Percentiles rank a stretch among this genome's conserved stretches.
Conservation (phyloP, 1,140 invertebrate genomes). For the Hormaphis cornu region DNA sequence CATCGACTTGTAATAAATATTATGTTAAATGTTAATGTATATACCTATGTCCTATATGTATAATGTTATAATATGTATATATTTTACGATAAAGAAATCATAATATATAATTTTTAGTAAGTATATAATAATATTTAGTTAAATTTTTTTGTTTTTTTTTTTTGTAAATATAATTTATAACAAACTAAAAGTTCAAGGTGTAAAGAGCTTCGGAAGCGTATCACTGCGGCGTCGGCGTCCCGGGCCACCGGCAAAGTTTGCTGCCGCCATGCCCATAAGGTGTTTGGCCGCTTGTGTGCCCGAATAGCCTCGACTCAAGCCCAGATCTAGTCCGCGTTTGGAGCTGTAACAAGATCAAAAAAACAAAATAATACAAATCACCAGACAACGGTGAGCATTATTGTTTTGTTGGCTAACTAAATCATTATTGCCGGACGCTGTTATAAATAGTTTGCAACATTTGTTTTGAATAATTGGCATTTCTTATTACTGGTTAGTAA, state of each 20-base stretch:
- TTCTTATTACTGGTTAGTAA: too few species aligned
- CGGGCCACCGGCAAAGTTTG: conserved; percentile 76
- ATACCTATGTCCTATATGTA: background rate
- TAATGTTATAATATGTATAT: conserved; percentile 15
- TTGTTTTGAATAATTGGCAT: too few species aligned
- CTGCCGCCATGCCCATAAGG: conserved; percentile 74
- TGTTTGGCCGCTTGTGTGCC: conserved; percentile 81
- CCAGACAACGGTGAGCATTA: too few species aligned
- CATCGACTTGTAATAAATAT: conserved; percentile 6
- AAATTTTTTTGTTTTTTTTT: conserved; percentile 19
- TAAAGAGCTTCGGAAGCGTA: conserved; percentile 14
- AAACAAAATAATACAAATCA: too few species aligned
- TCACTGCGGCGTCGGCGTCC: conserved; percentile 62
- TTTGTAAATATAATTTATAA: conserved; percentile 19
- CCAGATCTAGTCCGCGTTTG: conserved; percentile 70
- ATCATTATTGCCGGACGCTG: too few species aligned
- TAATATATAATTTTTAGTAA: conserved; percentile 19
- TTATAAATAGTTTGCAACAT: too few species aligned
- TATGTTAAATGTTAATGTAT: background rate
- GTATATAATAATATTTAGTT: too few species aligned
- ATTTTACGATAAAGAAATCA: background rate
- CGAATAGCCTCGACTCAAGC: conserved; percentile 74
- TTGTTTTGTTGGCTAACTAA: too few species aligned
- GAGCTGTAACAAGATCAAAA: conserved; percentile 48
- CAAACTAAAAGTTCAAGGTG: conserved; percentile 30